Percentiles rank a stretch among this genome's conserved stretches.
phyloP scores from a whole-genome alignment of 2,113 vertebrate genomes.

The Regulus satrapa region DNA sequence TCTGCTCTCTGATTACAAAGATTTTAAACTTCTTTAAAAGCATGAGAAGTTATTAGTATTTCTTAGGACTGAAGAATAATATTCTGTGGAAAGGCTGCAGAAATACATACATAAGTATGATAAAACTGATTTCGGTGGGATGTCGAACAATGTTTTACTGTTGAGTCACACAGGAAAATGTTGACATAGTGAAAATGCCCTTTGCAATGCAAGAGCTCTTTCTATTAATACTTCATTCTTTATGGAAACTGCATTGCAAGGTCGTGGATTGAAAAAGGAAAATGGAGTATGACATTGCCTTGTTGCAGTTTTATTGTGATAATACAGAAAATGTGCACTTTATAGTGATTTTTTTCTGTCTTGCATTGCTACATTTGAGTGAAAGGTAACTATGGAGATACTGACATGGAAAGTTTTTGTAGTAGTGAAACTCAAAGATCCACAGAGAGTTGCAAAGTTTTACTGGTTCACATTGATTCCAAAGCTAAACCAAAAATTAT shows the following conservation, averaged over 20 bases:
- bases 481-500: not conserved
- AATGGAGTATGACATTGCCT: not conserved
- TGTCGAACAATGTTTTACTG: rapidly evolving
- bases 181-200: not conserved
- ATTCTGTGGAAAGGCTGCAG: not conserved
- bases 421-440: not conserved
- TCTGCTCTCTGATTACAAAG: not conserved
- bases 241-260: not conserved
- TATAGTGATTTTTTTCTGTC: not conserved
- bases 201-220: not conserved
- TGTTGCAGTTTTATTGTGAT: not conserved
- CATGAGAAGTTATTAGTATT: not conserved
- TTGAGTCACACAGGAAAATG: not conserved
- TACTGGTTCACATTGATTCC: not conserved
- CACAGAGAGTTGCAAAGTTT: not conserved
- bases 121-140: not conserved
- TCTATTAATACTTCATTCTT: not conserved
- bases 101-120: not conserved
- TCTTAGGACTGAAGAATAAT: not conserved
- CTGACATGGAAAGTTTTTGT: not conserved
- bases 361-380: not conserved
- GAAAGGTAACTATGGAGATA: not conserved
- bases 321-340: not conserved
- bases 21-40: not conserved
- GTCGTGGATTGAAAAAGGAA: not conserved